These are phyloP conservation scores for Scatophagus argus DNA, from an alignment of 2,113 vertebrate species.

Conservation along the genomic window DNA sequence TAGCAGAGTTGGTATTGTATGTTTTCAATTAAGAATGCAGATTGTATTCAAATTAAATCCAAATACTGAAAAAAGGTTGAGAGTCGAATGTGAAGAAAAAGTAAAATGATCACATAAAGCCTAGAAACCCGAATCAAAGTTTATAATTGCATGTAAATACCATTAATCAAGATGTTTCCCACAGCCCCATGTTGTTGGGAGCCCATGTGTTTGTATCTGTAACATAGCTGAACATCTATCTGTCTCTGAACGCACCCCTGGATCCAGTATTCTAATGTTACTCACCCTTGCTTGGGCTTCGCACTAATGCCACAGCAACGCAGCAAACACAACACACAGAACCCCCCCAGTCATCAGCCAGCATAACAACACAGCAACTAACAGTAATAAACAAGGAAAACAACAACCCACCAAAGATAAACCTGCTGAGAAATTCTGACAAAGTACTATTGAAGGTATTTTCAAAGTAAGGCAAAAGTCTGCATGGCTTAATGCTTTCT, in stretches of 20 bases:
- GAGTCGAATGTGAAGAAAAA: neutral
- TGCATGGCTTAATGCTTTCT: neutral
- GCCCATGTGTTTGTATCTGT: constrained; percentile 56
- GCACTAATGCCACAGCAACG: constrained; percentile 77
- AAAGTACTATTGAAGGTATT: constrained; percentile 3
- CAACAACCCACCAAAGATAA: constrained; percentile 52
- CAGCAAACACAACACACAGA: constrained; percentile 83
- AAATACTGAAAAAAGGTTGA: neutral
- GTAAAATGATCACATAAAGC: neutral
- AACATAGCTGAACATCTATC: constrained; percentile 52
- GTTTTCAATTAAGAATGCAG: neutral
- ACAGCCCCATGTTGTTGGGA: constrained; percentile 14
- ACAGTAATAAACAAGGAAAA: constrained; percentile 59
- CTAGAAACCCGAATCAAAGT: neutral
- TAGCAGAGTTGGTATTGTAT: neutral
- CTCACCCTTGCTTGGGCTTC: constrained; percentile 84
- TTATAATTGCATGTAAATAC: constrained; percentile 66
- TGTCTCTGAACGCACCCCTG: constrained; percentile 74
- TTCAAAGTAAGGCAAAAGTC: constrained; percentile 24
- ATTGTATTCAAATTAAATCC: constrained; percentile 18
- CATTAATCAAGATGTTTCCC: neutral
- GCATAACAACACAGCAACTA: constrained; percentile 64
- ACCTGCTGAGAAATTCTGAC: constrained; percentile 39
- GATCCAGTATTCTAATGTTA: constrained; percentile 75
- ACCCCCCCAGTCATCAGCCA: constrained; percentile 76